A percentile compares a stretch with the other conserved stretches of the same genome.
These are phyloP conservation scores for Heliconius erato DNA, from an alignment of 2,888 invertebrate species.

Conservation along the genomic window DNA sequence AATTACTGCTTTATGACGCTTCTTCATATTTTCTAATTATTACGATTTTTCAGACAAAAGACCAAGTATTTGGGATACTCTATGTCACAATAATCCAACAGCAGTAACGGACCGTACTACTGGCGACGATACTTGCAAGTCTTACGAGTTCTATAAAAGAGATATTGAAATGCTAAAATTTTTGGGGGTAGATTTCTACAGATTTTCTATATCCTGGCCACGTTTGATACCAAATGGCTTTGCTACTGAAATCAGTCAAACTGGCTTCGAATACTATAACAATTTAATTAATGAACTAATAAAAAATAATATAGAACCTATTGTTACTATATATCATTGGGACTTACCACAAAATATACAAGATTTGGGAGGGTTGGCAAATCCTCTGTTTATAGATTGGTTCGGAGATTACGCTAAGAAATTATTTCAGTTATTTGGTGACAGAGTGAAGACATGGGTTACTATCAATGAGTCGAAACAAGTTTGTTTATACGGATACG, in stretches of 20 bases:
- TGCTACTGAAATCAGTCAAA: constrained; percentile 81
- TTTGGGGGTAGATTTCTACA: constrained; percentile 81
- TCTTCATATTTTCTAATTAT: background rate
- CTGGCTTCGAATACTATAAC: constrained; percentile 88
- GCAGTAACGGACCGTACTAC: constrained; percentile 82
- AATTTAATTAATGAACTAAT: constrained; percentile 86
- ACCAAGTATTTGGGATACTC: constrained; percentile 87
- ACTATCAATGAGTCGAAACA: constrained; percentile 87
- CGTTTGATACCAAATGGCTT: constrained; percentile 87
- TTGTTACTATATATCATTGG: constrained; percentile 86
- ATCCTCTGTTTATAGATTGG: constrained; percentile 76
- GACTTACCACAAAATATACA: constrained; percentile 85
- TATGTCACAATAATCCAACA: constrained; percentile 76
- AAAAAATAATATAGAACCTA: constrained; percentile 86
- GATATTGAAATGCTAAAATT: constrained; percentile 79
- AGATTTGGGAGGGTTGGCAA: constrained; percentile 85
- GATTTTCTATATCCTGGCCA: constrained; percentile 88
- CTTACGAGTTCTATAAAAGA: constrained; percentile 86
- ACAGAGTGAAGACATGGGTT: constrained; percentile 85
- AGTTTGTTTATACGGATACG: constrained; percentile 78
- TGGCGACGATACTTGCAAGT: constrained; percentile 87
- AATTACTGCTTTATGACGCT: background rate
- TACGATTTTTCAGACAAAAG: constrained; percentile 75
- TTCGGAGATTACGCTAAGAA: constrained; percentile 82
- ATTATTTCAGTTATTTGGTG: constrained; percentile 77